A percentile compares a stretch with the other conserved stretches of the same genome.
Conservation (phyloP, 2,797 vertebrate genomes). For the Labeo calbasu region DNA sequence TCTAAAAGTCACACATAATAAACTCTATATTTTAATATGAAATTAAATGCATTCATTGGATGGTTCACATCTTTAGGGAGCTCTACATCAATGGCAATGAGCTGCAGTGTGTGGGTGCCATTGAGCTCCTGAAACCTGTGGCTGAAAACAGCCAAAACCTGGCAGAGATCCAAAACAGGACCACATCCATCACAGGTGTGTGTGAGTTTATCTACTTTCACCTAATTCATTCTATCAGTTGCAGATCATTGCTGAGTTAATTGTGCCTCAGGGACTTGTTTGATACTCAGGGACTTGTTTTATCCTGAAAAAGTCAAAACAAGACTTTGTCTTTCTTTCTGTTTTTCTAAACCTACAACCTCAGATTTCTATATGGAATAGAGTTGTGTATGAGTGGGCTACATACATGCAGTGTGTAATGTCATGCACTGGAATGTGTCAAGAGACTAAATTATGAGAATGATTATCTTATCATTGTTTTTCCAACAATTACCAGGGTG, state of each 20-base stretch:
- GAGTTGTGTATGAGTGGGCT: background rate
- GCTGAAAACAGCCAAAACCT: conserved; percentile 60
- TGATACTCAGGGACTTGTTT: background rate
- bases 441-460: background rate
- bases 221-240: conserved; percentile 1
- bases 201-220: background rate
- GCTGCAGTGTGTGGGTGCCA: conserved; percentile 67
- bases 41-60: background rate
- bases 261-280: background rate
- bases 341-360: conserved; percentile 7
- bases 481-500: background rate
- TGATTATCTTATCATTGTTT: background rate
- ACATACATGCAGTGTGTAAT: background rate
- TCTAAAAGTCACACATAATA: background rate
- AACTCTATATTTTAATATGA: background rate
- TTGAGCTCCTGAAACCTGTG: conserved; percentile 66
- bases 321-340: background rate
- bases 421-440: conserved; percentile 5
- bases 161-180: conserved; percentile 16
- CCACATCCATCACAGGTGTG: conserved; percentile 40
- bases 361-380: background rate
- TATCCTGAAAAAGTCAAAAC: background rate
- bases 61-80: conserved; percentile 60
- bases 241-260: background rate
- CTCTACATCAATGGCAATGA: conserved; percentile 69